Evolutionary conservation across 2,888 invertebrate genomes (phyloP), one percentile per base, ranked within the genome.

Genomic region (Tipula confusa): DNA sequence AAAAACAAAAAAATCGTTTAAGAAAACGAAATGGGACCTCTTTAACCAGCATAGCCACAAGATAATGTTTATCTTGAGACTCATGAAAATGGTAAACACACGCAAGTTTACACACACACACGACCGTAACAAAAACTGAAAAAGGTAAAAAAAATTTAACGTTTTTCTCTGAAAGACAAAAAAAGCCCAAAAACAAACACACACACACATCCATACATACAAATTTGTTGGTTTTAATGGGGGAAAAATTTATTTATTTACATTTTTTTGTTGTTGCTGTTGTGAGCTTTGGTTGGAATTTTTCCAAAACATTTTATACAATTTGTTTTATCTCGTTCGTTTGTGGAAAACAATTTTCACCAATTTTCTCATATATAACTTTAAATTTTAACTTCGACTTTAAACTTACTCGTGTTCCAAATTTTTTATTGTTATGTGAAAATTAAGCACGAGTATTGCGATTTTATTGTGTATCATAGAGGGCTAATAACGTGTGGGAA

Each of bases 31-130:
- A 64, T 64, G 64, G 64, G 11, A 64, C 64, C 64, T 64, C 64
- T 24, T 24, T 24, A 64, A 64, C 64, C 24, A 64, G 64, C n/a
- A n/a, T 24, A 64, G 24, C 64, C 64, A 24, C 64, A 64, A 64
- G 64, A 24, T 64, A 64, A 64, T 64, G 64, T 64, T 64, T 64
- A 64, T 64, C 64, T 24, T 64, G 64, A 64, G 64, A 64, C 64
- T 64, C 64, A 24, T 64, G 64, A 64, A 64, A 64, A 64, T 9
- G n/a, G 15, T 36, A 43, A 5, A 31, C 7, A 31, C 31, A 31
- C 31, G 4, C 31, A 31, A n/a, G 15, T 2, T n/a, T 7, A 43
- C 1, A 43, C n/a, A 43, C 43, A 43, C 24, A 64, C 64, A 64
- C 24, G 3, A 3, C 13, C 64, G 24, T 3, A 64, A 6, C 64